A percentile compares a stretch with the other conserved stretches of the same genome.
These are phyloP conservation scores for Lordiphosa andalusiaca DNA, from an alignment of 2,888 invertebrate species.

Conservation along the genomic window DNA sequence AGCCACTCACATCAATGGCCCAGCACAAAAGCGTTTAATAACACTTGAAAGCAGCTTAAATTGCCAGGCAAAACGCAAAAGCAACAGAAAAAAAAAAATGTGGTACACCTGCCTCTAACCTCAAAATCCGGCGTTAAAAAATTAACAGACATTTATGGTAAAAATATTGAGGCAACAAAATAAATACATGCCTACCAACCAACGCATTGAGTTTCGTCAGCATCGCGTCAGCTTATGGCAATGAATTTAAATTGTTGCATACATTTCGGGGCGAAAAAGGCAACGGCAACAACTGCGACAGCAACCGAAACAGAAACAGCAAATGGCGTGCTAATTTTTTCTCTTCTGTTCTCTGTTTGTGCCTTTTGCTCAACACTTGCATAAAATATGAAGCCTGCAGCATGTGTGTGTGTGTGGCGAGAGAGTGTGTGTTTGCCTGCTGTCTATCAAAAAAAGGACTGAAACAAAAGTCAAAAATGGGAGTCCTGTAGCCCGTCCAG, in stretches of 20 bases:
- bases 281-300: constrained; percentile 44
- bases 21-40: constrained; percentile 21
- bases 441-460: constrained; percentile 64
- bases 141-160: constrained; percentile 60
- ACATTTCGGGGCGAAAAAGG: constrained; percentile 51
- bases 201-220: no score
- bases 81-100: constrained; percentile 18
- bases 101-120: constrained; percentile 7
- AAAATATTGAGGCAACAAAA: constrained; percentile 9
- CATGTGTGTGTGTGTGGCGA: constrained; percentile 24
- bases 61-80: constrained; percentile 4
- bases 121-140: constrained; percentile 43
- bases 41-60: constrained; percentile 34
- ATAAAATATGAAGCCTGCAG: constrained; percentile 63
- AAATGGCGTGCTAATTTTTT: constrained; percentile 68
- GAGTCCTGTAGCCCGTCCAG: constrained; percentile 29
- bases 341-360: constrained; percentile 7
- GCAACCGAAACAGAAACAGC: constrained; percentile 46
- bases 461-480: constrained; percentile 67
- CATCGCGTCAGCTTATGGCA: constrained; percentile 52
- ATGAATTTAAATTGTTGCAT: constrained; percentile 74
- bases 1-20: constrained; percentile 10
- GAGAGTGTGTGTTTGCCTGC: constrained; percentile 56
- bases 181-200: no score
- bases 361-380: constrained; percentile 47